phyloP scores from a whole-genome alignment of 1,140 invertebrate species.

The Bathynomus jamesi region DNA sequence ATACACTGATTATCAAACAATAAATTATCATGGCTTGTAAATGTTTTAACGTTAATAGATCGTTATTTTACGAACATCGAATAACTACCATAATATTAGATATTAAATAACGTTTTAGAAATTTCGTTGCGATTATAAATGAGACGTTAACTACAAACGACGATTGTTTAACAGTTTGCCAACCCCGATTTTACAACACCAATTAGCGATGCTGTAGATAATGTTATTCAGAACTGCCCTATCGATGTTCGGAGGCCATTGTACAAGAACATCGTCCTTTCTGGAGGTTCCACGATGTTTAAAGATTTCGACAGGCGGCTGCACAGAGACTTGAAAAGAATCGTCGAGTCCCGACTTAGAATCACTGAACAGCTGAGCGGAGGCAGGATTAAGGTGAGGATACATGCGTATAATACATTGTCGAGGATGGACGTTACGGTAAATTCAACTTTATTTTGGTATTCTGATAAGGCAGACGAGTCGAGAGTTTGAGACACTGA shows the following conservation, averaged over 20 bases:
- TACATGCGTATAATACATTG: conserved; percentile 7
- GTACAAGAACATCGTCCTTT: conserved; percentile 98
- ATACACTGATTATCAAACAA: too few species aligned
- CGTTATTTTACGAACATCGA: too few species aligned
- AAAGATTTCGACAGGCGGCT: conserved; percentile 92
- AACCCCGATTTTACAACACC: conserved; percentile 98
- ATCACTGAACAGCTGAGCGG: conserved; percentile 88
- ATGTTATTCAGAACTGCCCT: conserved; percentile 98
- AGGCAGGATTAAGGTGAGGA: conserved; percentile 78
- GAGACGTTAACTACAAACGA: too few species aligned
- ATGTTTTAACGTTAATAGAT: too few species aligned
- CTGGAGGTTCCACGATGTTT: conserved; percentile 99
- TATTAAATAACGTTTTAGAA: too few species aligned
- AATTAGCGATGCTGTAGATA: conserved; percentile 94
- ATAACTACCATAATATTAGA: too few species aligned
- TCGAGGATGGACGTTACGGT: background rate
- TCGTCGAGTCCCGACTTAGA: conserved; percentile 85
- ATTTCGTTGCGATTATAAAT: too few species aligned
- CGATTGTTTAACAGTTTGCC: conserved; percentile 65
- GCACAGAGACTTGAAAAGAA: conserved; percentile 91
- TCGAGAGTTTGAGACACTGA: too few species aligned
- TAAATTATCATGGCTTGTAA: too few species aligned
- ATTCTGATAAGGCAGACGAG: too few species aligned
- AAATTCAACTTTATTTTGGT: background rate
- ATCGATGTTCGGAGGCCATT: conserved; percentile 95